phyloP scores from a whole-genome alignment of 2,113 vertebrate genomes.

The Ardeotis arabs region DNA sequence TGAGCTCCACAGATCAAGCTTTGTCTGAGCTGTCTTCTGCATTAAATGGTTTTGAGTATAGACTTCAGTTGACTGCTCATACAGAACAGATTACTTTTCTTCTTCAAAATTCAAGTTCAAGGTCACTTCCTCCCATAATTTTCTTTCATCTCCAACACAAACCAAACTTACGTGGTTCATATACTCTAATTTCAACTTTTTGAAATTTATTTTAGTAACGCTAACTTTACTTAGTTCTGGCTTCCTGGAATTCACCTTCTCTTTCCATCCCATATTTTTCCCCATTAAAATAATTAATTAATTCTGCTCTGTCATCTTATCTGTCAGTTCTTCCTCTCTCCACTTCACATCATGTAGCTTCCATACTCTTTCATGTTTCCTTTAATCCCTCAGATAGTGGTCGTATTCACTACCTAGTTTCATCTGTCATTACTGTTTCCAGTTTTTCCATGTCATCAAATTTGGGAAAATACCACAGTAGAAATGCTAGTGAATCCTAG shows the following conservation, averaged over 20 bases:
- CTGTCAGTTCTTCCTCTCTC: background rate
- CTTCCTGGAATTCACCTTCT: background rate
- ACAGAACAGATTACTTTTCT: accelerated
- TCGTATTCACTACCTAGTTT: background rate
- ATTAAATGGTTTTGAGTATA: background rate
- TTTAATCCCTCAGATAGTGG: background rate
- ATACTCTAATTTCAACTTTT: background rate
- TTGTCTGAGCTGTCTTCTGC: background rate
- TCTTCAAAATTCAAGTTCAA: background rate
- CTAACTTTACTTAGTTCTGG: background rate
- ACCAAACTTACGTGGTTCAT: background rate
- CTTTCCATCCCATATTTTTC: background rate
- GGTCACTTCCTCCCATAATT: background rate
- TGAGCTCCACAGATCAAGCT: background rate
- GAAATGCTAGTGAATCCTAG: background rate
- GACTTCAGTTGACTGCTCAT: background rate
- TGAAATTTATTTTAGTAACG: background rate
- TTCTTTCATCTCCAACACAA: background rate
- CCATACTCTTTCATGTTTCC: background rate
- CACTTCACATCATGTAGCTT: background rate
- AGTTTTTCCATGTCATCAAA: background rate
- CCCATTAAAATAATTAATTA: background rate
- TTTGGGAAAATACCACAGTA: background rate
- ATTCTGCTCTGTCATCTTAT: background rate
- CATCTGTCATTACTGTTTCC: background rate